Base-by-base conservation (phyloP, 2,888 invertebrate genomes). In the Lamproptera curius region DNA sequence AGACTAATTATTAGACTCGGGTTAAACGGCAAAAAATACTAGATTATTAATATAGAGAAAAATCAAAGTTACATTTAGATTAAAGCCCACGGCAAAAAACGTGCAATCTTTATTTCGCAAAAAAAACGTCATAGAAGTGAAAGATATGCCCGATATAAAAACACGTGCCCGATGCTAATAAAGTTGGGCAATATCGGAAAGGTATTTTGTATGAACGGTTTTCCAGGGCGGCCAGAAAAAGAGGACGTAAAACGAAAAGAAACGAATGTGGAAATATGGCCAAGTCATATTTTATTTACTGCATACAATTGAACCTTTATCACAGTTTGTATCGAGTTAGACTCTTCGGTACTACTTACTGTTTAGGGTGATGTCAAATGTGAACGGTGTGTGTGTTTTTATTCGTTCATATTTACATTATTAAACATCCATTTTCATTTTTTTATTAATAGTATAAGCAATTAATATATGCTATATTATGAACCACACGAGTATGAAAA, bases 221-320 rank as follows among this genome's bases (percentile, higher is more conserved):
- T 81, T 73, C 73, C 68, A 68, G 70, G 62, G 76, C 77, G 70
- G 73, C 78, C 76, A 80, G 74, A 81, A 80, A 81, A 83, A 81
- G 76, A 70, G 81, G 76, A 69, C 76, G 77, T 84, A 85, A 86
- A 81, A 81, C 65, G 70, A 63, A 71, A 78, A 81, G 78, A 83
- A 83, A 80, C 79, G 80, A 82, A 84, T 78, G 81, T 80, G 77
- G 81, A 85, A 84, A 83, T 83, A 86, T 82, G 81, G 76, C 72
- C 78, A 78, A 83, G 81, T 83, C 81, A 86, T 88, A 86, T 87
- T 84, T 87, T 88, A 87, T 88, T 87, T 87, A 86, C 86, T 84
- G 79, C 80, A 82, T 78, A 84, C 86, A 87, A 86, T 86, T 73
- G 85, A 79, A 77, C 84, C 82, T 86, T 81, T 84, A 87, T 85